Base-by-base conservation (phyloP, 1,140 invertebrate species). In the Pollicipes pollicipes region DNA sequence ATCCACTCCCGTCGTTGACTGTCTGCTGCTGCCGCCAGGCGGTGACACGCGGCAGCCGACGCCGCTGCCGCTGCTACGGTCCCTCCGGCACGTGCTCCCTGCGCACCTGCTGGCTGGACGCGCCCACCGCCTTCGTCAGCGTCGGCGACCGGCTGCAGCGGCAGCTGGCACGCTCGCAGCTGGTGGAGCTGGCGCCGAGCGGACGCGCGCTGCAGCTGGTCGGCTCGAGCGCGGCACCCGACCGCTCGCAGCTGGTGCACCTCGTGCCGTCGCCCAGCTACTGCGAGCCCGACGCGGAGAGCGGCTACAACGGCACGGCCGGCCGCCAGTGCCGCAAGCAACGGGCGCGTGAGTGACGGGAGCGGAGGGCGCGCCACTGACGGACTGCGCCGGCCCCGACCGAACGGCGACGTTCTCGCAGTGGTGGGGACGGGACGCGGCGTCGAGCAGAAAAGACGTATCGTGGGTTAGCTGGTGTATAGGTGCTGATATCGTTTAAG, bases 41-140 rank as follows among this genome's bases (percentile, higher is more conserved):
- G 3, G 79, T 83, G 16, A 70, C 79, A 35, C 73, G 81, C 72
- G 80, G 84, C 2, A 78, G 88, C 78, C 80, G 82, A n/a, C 80
- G 83, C 68, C 78, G 83, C 35, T 88, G 87, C 77, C 85, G 84
- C 73, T 88, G 87, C 77, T 85, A 87, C 74, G 85, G 85, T 3
- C 76, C 83, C 3, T 81, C 79, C 6, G 82, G 83, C 29, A 80
- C 79, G 29, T 84, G 83, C 74, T 75, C 80, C 0, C 75, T 79
- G 3, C 78, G 82, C 76, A 85, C 81, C 13, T 85, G 82, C 78
- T 85, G 80, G 83, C 82, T 82, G 73, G 80, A 85, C 45, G 45
- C 45, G 72, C 76, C 88, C 17, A 80, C 83, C 2, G 76, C 80
- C 4, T 87, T 88, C 74, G 75, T 79, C 10, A 75, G 45, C 81